Evolutionary conservation across 1,140 invertebrate genomes (phyloP).

Genomic region (Aphelenchoides fujianensis): DNA sequence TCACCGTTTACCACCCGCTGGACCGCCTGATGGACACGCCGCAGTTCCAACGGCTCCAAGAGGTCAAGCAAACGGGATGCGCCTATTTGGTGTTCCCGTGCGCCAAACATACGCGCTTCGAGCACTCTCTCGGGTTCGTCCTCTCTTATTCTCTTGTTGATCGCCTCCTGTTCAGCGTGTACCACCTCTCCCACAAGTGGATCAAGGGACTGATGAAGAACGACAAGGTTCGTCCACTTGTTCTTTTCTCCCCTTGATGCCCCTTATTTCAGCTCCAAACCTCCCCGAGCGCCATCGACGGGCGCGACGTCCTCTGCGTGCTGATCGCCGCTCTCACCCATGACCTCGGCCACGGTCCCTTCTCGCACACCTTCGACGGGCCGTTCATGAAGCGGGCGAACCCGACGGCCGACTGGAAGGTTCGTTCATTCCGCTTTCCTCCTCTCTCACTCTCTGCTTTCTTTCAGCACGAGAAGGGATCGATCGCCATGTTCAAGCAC

Average conservation of each 20-base stretch:
- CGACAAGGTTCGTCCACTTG: neutral
- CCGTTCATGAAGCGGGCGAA: neutral
- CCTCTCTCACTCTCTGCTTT: neutral
- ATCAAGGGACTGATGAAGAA: neutral
- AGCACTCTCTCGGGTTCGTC: conserved; percentile 9
- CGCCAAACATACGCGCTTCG: conserved; percentile 16
- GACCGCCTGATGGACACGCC: neutral
- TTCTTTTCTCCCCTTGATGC: neutral
- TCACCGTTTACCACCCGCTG: neutral
- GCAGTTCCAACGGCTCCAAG: neutral
- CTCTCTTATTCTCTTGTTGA: neutral
- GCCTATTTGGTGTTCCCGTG: conserved; percentile 7
- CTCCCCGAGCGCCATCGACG: conserved; percentile 51
- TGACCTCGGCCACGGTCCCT: conserved; percentile 23
- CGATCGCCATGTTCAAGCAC: conserved; percentile 5
- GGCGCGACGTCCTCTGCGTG: conserved; percentile 15
- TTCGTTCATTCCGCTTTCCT: neutral
- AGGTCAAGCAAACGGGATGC: conserved; percentile 9
- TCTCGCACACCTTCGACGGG: conserved; percentile 12
- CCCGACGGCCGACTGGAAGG: neutral
- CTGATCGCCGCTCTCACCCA: conserved; percentile 17
- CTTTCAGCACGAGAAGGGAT: conserved; percentile 19
- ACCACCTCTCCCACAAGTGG: neutral
- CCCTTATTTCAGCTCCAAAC: neutral
- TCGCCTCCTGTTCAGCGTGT: neutral